A percentile compares a stretch with the other conserved stretches of the same genome.
Evolutionary conservation across 2,888 invertebrate genomes (phyloP).

Genomic region (Lithosia quadra): DNA sequence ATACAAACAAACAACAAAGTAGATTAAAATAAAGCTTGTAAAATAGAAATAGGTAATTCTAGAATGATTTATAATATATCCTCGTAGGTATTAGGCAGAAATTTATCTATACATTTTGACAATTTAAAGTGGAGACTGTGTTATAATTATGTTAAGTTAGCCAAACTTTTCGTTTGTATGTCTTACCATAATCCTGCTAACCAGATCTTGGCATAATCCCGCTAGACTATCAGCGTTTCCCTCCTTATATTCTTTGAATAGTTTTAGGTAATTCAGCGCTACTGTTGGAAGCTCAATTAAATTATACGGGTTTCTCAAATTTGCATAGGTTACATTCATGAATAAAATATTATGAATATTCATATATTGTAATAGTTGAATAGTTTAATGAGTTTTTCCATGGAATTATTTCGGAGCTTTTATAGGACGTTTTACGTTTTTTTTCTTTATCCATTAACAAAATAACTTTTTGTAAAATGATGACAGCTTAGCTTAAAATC

Average conservation of each 20-base stretch:
- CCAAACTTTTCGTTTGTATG: conserved; percentile 15
- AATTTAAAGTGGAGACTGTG: neutral
- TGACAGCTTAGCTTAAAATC: too few species aligned
- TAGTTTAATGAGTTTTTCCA: conserved; percentile 42
- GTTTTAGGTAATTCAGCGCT: conserved; percentile 58
- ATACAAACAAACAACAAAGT: too few species aligned
- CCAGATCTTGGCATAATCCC: conserved; percentile 28
- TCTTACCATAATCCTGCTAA: conserved; percentile 17
- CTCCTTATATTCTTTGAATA: conserved; percentile 58
- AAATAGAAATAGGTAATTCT: too few species aligned
- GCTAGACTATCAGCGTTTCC: conserved; percentile 26
- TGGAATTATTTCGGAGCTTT: conserved; percentile 16
- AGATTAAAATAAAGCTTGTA: too few species aligned
- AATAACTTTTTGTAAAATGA: too few species aligned
- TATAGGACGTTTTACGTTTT: neutral
- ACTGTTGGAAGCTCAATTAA: conserved; percentile 53
- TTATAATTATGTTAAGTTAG: neutral
- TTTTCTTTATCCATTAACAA: neutral
- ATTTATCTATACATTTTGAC: neutral
- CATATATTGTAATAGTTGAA: conserved; percentile 37
- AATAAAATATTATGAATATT: conserved; percentile 51
- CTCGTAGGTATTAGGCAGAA: too few species aligned
- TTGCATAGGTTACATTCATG: conserved; percentile 51
- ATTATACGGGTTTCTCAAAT: conserved; percentile 47
- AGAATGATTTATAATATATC: too few species aligned